Conservation (phyloP, 2,113 vertebrate genomes). For the Engystomops pustulosus region DNA sequence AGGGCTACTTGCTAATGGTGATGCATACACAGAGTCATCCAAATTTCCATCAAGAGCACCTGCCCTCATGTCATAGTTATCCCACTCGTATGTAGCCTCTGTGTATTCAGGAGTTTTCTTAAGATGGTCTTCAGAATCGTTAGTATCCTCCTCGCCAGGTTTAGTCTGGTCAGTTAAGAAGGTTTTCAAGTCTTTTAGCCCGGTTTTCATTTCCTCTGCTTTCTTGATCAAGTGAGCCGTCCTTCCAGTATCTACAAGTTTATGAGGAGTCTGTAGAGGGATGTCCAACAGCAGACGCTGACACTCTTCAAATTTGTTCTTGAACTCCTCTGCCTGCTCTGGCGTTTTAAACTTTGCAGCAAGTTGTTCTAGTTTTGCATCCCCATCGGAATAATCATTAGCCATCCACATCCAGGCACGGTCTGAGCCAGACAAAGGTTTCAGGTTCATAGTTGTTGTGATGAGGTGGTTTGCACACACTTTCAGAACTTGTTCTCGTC, state of each 20-base stretch:
- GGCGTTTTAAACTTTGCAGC: slow-evolving; percentile 95
- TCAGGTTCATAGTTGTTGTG: slow-evolving; percentile 96
- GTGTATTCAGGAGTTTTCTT: slow-evolving; percentile 80
- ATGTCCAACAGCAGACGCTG: slow-evolving; percentile 92
- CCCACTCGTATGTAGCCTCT: slow-evolving; percentile 90
- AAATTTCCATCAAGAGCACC: slow-evolving; percentile 84
- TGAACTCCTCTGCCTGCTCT: slow-evolving; percentile 93
- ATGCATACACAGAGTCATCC: slow-evolving; percentile 83
- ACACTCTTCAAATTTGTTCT: slow-evolving; percentile 93
- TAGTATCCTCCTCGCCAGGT: slow-evolving; percentile 73
- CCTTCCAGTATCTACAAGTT: slow-evolving; percentile 90
- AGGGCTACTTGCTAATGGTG: slow-evolving; percentile 84
- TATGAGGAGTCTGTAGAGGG: slow-evolving; percentile 95
- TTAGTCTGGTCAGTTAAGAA: slow-evolving; percentile 90
- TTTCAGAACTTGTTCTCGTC: slow-evolving; percentile 95
- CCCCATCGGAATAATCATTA: slow-evolving; percentile 93
- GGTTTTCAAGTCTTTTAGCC: slow-evolving; percentile 93
- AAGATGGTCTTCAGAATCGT: slow-evolving; percentile 68
- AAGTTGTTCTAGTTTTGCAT: slow-evolving; percentile 87
- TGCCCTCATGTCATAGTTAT: slow-evolving; percentile 88
- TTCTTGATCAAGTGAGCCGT: slow-evolving; percentile 94
- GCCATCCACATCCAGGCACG: slow-evolving; percentile 97
- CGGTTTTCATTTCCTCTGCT: slow-evolving; percentile 97
- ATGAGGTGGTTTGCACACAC: slow-evolving; percentile 99
- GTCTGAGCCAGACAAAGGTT: slow-evolving; percentile 91